These are phyloP conservation scores for Barbus barbus DNA, from an alignment of 2,113 vertebrate genomes.

Conservation along the genomic window DNA sequence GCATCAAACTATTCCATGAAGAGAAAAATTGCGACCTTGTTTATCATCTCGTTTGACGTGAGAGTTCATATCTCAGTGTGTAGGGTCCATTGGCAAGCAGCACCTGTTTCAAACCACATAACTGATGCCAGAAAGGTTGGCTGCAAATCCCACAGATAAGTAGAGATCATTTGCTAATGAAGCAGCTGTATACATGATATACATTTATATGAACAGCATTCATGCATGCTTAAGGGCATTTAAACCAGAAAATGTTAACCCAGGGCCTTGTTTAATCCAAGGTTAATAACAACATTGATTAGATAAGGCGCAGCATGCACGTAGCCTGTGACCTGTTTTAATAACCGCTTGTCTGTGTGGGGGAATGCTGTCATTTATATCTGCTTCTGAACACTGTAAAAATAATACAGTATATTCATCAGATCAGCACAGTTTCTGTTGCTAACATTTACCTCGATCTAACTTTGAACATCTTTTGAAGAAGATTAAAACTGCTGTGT, in stretches of 20 bases:
- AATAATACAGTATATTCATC: background rate
- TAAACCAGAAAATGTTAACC: background rate
- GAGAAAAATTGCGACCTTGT: background rate
- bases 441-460: background rate
- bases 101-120: background rate
- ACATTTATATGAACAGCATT: background rate
- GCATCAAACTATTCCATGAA: background rate
- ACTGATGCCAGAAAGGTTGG: background rate
- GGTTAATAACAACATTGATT: constrained; percentile 4
- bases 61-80: background rate
- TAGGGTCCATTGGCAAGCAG: background rate
- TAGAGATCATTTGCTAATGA: constrained; percentile 11
- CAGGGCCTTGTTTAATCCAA: background rate
- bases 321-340: background rate
- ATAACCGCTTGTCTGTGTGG: background rate
- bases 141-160: background rate
- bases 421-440: background rate
- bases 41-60: background rate
- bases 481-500: background rate
- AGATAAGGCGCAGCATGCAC: background rate
- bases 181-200: background rate
- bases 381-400: background rate
- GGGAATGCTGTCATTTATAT: background rate
- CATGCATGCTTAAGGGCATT: background rate
- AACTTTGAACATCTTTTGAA: no score